These are phyloP conservation scores for Nyctibius grandis DNA, from an alignment of 2,797 vertebrate species.

Conservation along the genomic window DNA sequence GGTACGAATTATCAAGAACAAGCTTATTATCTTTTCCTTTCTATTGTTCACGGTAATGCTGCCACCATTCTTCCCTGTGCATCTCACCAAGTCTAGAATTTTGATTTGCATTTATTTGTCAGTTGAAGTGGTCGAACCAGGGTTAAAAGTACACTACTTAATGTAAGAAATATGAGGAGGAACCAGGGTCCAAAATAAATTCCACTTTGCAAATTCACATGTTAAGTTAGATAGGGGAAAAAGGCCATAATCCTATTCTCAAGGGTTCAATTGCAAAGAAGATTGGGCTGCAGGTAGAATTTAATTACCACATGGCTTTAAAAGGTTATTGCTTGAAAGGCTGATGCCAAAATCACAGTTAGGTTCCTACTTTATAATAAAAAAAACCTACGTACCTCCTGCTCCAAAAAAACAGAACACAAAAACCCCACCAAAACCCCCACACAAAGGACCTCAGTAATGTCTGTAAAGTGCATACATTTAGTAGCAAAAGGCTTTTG, in stretches of 20 bases:
- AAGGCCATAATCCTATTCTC: background rate
- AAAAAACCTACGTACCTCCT: background rate
- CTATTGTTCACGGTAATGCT: background rate
- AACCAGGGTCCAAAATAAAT: background rate
- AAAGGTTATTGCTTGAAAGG: background rate
- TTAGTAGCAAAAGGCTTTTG: conserved; percentile 17
- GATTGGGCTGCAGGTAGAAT: background rate
- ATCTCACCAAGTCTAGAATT: background rate
- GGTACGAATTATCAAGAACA: background rate
- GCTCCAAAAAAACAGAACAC: background rate
- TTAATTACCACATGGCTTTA: background rate
- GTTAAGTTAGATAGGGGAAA: background rate
- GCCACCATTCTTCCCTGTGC: background rate
- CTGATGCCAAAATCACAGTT: background rate
- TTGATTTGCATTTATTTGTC: background rate
- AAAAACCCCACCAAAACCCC: background rate
- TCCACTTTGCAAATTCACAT: background rate
- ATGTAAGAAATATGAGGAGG: background rate
- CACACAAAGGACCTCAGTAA: background rate
- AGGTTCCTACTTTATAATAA: background rate
- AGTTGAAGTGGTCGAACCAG: background rate
- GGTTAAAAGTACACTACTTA: background rate
- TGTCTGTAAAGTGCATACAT: background rate
- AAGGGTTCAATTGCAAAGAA: background rate
- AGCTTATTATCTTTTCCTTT: background rate